Conservation (phyloP, 1,140 invertebrate genomes). For the Hyposmocoma kahamanoa region DNA sequence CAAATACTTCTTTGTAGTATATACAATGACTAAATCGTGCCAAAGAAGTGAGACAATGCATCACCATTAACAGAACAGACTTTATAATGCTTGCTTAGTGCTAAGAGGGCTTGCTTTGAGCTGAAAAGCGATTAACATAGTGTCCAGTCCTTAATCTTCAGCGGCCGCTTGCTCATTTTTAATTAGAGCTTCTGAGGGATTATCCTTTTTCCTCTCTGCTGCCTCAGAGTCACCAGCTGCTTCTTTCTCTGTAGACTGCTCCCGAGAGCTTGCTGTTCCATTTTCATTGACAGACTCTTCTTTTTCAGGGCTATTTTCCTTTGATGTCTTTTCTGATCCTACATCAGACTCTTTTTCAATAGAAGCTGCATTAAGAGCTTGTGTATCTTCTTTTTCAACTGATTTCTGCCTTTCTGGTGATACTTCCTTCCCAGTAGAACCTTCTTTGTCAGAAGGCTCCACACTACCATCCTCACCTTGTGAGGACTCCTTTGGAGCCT, state of each 20-base stretch:
- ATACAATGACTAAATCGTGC: constrained; percentile 61
- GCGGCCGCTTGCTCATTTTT: constrained; percentile 56
- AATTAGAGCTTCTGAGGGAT: constrained; percentile 58
- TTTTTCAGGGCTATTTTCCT: constrained; percentile 39
- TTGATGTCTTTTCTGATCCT: constrained; percentile 24
- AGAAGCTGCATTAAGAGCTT: constrained; percentile 20
- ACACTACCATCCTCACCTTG: constrained; percentile 7
- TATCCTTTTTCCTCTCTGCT: constrained; percentile 35
- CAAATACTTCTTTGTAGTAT: constrained; percentile 58
- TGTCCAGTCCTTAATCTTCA: constrained; percentile 44
- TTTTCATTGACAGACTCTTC: constrained; percentile 45
- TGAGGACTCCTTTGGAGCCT: constrained; percentile 13
- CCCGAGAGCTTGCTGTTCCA: constrained; percentile 53
- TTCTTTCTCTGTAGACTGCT: constrained; percentile 51
- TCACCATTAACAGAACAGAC: constrained; percentile 58
- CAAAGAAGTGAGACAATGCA: constrained; percentile 55
- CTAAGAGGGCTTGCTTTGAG: constrained; percentile 61
- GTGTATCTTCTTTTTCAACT: constrained; percentile 32
- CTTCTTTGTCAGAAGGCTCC: constrained; percentile 19
- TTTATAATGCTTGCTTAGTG: constrained; percentile 63
- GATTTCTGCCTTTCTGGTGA: constrained; percentile 39
- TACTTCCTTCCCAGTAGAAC: constrained; percentile 26
- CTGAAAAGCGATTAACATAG: constrained; percentile 45
- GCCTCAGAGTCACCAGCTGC: constrained; percentile 23
- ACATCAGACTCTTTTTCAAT: constrained; percentile 29